Percentiles rank a stretch among this genome's conserved stretches.
Evolutionary conservation across 2,888 invertebrate genomes (phyloP).

Genomic region (Protodeltote pygarga): DNA sequence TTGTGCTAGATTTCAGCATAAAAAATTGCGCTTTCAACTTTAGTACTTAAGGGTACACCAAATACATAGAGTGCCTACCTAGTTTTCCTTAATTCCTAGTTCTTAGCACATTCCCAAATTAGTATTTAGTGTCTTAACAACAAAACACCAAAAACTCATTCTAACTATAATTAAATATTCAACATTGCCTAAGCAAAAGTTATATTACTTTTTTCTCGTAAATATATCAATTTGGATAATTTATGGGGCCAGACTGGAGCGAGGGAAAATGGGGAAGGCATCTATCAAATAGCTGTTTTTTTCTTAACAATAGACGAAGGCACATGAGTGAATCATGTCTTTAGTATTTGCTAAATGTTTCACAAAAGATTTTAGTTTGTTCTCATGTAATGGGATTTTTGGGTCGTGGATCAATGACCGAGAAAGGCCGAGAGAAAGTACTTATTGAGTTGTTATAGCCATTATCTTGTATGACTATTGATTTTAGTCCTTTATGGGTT

Average conservation of each 20-base stretch:
- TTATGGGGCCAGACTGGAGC: slow-evolving; percentile 20
- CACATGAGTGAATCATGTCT: neutral
- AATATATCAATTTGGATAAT: slow-evolving; percentile 39
- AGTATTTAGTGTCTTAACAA: neutral
- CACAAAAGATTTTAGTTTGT: neutral
- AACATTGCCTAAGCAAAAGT: slow-evolving; percentile 18
- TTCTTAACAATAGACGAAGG: neutral
- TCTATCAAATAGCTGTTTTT: slow-evolving; percentile 28
- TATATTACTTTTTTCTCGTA: slow-evolving; percentile 24
- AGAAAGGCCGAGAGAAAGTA: too few relatives aligned
- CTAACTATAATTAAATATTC: slow-evolving; percentile 34
- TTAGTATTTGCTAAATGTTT: neutral
- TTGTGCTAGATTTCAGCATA: too few relatives aligned
- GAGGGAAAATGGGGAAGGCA: slow-evolving; percentile 15
- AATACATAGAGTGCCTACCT: too few relatives aligned
- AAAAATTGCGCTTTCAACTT: too few relatives aligned
- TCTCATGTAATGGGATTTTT: neutral
- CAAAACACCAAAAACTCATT: slow-evolving; percentile 9
- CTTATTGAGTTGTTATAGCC: too few relatives aligned
- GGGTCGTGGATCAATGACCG: neutral
- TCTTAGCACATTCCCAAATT: neutral
- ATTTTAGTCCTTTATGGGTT: too few relatives aligned
- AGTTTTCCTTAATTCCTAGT: too few relatives aligned
- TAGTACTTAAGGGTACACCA: too few relatives aligned
- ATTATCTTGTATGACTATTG: too few relatives aligned